phyloP scores from a whole-genome alignment of 2,888 invertebrate genomes.

The Drosophila pegasa region DNA sequence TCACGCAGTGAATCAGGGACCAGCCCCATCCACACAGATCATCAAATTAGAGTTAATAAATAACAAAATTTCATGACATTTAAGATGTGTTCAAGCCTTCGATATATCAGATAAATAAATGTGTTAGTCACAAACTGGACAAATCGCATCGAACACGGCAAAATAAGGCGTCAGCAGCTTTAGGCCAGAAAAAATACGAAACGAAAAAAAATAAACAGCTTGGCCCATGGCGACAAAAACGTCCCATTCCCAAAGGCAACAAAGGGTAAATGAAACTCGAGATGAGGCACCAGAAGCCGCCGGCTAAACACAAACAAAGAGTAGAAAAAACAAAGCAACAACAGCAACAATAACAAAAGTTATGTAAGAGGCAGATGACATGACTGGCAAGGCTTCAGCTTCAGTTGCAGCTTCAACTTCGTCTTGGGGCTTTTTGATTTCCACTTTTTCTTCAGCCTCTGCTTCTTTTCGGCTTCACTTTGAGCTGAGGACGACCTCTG shows the following conservation, averaged over 20 bases:
- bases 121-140: constrained; percentile 24
- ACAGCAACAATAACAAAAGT: constrained; percentile 30
- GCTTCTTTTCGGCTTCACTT: constrained; percentile 2
- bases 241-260: constrained; percentile 57
- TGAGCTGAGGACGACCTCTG: constrained; percentile 36
- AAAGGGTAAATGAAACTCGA: constrained; percentile 57
- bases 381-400: constrained; percentile 70
- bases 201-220: constrained; percentile 44
- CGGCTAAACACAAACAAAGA: constrained; percentile 18
- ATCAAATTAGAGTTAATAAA: constrained; percentile 7
- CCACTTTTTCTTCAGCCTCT: constrained; percentile 5
- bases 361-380: constrained; percentile 65
- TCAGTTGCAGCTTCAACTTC: neutral
- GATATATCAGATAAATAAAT: neutral
- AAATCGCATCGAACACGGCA: constrained; percentile 41
- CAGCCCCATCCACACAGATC: constrained; percentile 8
- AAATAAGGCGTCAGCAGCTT: constrained; percentile 49
- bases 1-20: constrained; percentile 1
- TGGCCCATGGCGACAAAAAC: constrained; percentile 46
- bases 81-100: neutral
- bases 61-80: constrained; percentile 3
- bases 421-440: constrained; percentile 6
- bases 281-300: constrained; percentile 54
- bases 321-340: constrained; percentile 4
- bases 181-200: neutral